Conservation (phyloP, 1,140 invertebrate genomes). For the Archivesica marissinica region DNA sequence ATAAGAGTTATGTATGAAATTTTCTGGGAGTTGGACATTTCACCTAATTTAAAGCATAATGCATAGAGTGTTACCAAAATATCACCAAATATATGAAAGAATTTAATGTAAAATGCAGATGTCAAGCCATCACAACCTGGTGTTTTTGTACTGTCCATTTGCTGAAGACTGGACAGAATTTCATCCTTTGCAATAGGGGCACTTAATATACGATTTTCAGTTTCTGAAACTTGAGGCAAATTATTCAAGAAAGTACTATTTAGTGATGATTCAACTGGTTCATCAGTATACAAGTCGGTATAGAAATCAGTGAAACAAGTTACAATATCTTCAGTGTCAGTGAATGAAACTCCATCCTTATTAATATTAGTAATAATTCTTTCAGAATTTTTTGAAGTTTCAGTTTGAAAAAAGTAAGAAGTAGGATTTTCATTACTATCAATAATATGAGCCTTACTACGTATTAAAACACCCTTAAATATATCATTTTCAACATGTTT, state of each 20-base stretch:
- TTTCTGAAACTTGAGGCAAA: slow-evolving; percentile 54
- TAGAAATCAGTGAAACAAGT: slow-evolving; percentile 63
- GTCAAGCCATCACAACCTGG: slow-evolving; percentile 68
- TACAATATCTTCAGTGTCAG: slow-evolving; percentile 53
- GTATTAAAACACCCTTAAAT: slow-evolving; percentile 33
- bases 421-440: slow-evolving; percentile 59
- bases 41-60: slow-evolving; percentile 49
- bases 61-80: slow-evolving; percentile 56
- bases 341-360: neutral
- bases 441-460: slow-evolving; percentile 45
- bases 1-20: slow-evolving; percentile 62
- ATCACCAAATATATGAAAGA: slow-evolving; percentile 62
- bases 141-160: slow-evolving; percentile 62
- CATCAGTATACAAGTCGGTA: slow-evolving; percentile 60
- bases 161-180: slow-evolving; percentile 38
- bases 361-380: slow-evolving; percentile 59
- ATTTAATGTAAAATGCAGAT: slow-evolving; percentile 65
- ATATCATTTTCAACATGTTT: slow-evolving; percentile 36
- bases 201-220: slow-evolving; percentile 34
- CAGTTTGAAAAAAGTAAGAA: slow-evolving; percentile 57
- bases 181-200: slow-evolving; percentile 44
- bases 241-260: slow-evolving; percentile 51
- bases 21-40: slow-evolving; percentile 61
- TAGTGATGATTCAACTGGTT: slow-evolving; percentile 51
- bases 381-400: slow-evolving; percentile 26